phyloP scores from a whole-genome alignment of 1,140 invertebrate genomes.

The Penaeus indicus region DNA sequence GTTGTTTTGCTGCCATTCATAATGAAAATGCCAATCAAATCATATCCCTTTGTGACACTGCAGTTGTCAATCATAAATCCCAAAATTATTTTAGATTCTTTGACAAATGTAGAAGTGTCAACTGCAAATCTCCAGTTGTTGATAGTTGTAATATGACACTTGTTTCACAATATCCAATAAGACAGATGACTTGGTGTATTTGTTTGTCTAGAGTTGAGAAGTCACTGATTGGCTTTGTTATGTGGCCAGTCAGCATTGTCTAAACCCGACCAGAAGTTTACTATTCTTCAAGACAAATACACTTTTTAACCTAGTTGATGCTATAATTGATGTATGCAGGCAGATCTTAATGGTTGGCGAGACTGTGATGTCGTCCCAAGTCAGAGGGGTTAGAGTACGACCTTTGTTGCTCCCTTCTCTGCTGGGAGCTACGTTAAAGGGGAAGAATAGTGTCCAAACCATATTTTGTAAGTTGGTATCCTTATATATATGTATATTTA shows the following conservation, averaged over 20 bases:
- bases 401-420: constrained; percentile 10
- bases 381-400: not conserved
- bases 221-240: too few species aligned
- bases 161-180: too few species aligned
- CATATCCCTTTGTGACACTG: not conserved
- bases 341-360: constrained; percentile 19
- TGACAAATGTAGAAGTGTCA: not conserved
- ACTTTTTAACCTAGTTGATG: constrained; percentile 4
- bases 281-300: too few species aligned
- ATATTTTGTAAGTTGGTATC: constrained; percentile 40
- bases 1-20: too few species aligned
- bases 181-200: too few species aligned
- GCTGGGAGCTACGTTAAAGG: constrained; percentile 9
- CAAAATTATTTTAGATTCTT: not conserved
- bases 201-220: too few species aligned
- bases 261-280: too few species aligned
- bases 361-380: constrained; percentile 37
- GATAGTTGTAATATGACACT: not conserved
- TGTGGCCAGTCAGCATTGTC: too few species aligned
- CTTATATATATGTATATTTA: not conserved
- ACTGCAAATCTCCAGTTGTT: not conserved
- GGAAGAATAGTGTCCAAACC: constrained; percentile 51
- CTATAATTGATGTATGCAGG: constrained; percentile 18
- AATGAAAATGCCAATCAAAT: too few species aligned
- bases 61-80: not conserved